phyloP scores from a whole-genome alignment of 2,888 invertebrate genomes.

The Cataglyphis altisquamis region DNA sequence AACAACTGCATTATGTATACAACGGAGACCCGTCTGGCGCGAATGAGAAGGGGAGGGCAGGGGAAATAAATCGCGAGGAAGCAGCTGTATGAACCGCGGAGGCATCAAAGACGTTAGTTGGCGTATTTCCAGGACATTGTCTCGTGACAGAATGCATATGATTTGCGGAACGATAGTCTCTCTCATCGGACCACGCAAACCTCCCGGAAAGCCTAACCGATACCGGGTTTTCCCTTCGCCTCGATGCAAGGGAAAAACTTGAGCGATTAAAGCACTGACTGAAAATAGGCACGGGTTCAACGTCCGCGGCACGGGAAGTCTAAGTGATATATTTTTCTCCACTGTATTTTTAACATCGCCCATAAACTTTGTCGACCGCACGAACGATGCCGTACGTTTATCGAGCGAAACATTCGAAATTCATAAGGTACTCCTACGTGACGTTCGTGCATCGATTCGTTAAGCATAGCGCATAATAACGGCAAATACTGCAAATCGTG shows the following conservation, averaged over 20 bases:
- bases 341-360: conserved; percentile 60
- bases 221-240: conserved; percentile 16
- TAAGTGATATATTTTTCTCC: conserved; percentile 40
- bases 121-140: conserved; percentile 76
- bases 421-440: background rate
- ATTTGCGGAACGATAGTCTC: conserved; percentile 2
- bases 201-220: conserved; percentile 44
- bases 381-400: background rate
- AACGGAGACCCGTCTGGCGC: conserved; percentile 16
- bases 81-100: conserved; percentile 47
- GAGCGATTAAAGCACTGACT: conserved; percentile 56
- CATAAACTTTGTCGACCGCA: conserved; percentile 59
- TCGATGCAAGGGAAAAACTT: conserved; percentile 14
- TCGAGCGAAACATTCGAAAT: conserved; percentile 30
- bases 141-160: conserved; percentile 56
- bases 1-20: conserved; percentile 43
- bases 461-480: conserved; percentile 10
- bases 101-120: conserved; percentile 59
- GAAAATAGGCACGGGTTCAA: conserved; percentile 60
- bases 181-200: conserved; percentile 7
- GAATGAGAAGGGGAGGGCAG: background rate
- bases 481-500: conserved; percentile 32
- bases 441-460: conserved; percentile 21
- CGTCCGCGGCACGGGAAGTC: conserved; percentile 38
- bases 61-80: conserved; percentile 48